Evolutionary conservation across 2,888 invertebrate species (phyloP).

Genomic region (Ectemnius lituratus): DNA sequence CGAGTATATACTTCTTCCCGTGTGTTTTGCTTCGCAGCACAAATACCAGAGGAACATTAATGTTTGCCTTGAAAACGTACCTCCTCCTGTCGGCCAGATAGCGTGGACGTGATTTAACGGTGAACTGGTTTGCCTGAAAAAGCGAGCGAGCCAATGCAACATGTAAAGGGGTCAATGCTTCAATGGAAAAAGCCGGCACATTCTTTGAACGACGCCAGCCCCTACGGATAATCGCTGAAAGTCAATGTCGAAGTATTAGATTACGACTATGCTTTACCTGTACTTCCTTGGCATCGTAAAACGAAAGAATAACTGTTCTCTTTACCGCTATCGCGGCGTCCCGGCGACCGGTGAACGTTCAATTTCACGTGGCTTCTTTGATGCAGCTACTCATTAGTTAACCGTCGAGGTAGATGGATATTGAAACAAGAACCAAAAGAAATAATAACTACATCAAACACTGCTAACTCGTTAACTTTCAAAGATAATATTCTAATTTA

Average conservation of each 20-base stretch:
- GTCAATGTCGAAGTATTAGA: not conserved
- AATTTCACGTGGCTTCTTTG: conserved; percentile 5
- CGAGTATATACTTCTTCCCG: not conserved
- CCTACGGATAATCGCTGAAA: not conserved
- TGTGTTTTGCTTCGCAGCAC: not conserved
- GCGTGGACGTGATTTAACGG: too few relatives aligned
- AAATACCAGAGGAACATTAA: too few relatives aligned
- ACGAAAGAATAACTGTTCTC: conserved; percentile 9
- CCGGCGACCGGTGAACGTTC: not conserved
- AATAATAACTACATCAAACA: too few relatives aligned
- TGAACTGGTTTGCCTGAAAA: too few relatives aligned
- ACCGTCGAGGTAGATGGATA: not conserved
- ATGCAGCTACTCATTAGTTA: conserved; percentile 1
- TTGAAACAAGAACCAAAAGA: too few relatives aligned
- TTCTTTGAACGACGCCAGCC: not conserved
- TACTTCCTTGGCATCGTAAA: not conserved
- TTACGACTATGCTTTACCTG: conserved; percentile 1
- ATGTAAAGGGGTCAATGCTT: too few relatives aligned
- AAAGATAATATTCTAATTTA: too few relatives aligned
- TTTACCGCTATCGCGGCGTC: not conserved
- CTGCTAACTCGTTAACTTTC: too few relatives aligned
- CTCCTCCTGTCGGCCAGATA: too few relatives aligned
- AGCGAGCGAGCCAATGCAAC: too few relatives aligned
- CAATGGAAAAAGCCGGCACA: not conserved
- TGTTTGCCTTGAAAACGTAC: too few relatives aligned